A percentile compares a stretch with the other conserved stretches of the same genome.
Evolutionary conservation across 2,888 invertebrate species (phyloP).

Genomic region (Ernsta delagoae): DNA sequence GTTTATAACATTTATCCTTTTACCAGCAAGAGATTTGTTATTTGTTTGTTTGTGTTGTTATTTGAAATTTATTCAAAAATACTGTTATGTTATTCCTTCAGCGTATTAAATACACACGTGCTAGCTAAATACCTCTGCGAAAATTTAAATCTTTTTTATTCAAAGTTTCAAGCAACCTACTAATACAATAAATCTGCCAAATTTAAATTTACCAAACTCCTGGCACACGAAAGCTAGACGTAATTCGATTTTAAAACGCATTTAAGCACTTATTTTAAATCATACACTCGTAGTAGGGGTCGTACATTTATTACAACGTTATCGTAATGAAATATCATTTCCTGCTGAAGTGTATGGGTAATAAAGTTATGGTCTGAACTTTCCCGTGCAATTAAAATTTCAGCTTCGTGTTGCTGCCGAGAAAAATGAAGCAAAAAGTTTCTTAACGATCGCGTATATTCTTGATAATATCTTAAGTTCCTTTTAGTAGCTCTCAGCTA

Average conservation of each 20-base stretch:
- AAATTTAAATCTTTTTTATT: too few species aligned
- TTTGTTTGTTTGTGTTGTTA: too few species aligned
- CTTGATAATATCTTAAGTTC: slow-evolving; percentile 24
- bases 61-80: too few species aligned
- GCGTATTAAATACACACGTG: too few species aligned
- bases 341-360: slow-evolving; percentile 43
- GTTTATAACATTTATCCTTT: too few species aligned
- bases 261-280: neutral
- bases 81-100: too few species aligned
- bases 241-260: neutral
- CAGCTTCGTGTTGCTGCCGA: slow-evolving; percentile 15
- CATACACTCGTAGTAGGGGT: slow-evolving; percentile 25
- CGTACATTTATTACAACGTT: slow-evolving; percentile 49
- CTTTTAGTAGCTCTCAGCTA: slow-evolving; percentile 23
- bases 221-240: neutral
- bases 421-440: slow-evolving; percentile 33
- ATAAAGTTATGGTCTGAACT: slow-evolving; percentile 38
- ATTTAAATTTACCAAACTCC: too few species aligned
- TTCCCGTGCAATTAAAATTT: slow-evolving; percentile 33
- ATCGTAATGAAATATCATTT: slow-evolving; percentile 53
- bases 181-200: too few species aligned
- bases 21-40: too few species aligned
- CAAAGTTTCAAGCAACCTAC: too few species aligned
- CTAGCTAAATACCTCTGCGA: too few species aligned
- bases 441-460: slow-evolving; percentile 24